Percentiles rank a stretch among this genome's conserved stretches.
These are phyloP conservation scores for Thymelicus sylvestris DNA, from an alignment of 2,888 invertebrate genomes.

Conservation along the genomic window DNA sequence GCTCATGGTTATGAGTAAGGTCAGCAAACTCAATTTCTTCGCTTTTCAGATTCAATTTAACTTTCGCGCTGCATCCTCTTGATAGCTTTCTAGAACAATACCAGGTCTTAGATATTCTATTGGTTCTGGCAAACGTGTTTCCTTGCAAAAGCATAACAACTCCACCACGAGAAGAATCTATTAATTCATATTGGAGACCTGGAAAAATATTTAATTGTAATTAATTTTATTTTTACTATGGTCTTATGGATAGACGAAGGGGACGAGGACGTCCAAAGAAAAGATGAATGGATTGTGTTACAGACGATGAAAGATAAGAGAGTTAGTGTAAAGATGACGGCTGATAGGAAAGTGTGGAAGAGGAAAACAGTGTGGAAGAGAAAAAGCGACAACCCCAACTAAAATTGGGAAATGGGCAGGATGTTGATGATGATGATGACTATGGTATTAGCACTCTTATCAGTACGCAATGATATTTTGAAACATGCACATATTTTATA, in stretches of 20 bases:
- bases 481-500: too few relatives aligned
- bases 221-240: not conserved
- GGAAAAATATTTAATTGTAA: not conserved
- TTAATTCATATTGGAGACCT: slow-evolving; percentile 34
- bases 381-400: too few relatives aligned
- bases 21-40: slow-evolving; percentile 31
- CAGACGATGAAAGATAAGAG: too few relatives aligned
- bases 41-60: slow-evolving; percentile 36
- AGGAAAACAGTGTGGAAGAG: too few relatives aligned
- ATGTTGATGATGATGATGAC: too few relatives aligned
- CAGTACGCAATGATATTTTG: too few relatives aligned
- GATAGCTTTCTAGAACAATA: slow-evolving; percentile 48
- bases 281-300: too few relatives aligned
- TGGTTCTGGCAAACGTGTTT: slow-evolving; percentile 45
- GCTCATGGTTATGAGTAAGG: slow-evolving; percentile 48
- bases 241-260: not conserved
- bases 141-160: slow-evolving; percentile 41
- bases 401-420: too few relatives aligned
- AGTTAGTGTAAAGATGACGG: too few relatives aligned
- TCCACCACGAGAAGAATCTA: slow-evolving; percentile 37
- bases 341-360: too few relatives aligned
- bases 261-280: too few relatives aligned
- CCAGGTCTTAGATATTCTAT: slow-evolving; percentile 43
- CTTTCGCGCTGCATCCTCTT: slow-evolving; percentile 44
- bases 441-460: too few relatives aligned